Percentiles rank a stretch among this genome's conserved stretches.
Conservation (phyloP, 2,113 vertebrate species). For the Hemiprocne comata region DNA sequence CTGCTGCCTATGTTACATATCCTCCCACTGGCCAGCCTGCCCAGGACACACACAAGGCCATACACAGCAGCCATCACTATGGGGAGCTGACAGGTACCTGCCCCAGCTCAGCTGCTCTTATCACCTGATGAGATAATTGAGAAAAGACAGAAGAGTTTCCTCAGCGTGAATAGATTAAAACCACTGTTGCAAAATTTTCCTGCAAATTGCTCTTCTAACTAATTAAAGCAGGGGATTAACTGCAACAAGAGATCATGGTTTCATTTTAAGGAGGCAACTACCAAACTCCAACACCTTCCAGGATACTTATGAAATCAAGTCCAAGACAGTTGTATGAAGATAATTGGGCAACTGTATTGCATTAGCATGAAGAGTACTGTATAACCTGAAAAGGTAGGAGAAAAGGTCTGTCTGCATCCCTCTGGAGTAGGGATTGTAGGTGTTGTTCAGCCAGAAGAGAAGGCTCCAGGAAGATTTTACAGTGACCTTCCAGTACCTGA, state of each 20-base stretch:
- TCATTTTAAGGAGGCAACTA: background rate
- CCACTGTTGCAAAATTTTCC: background rate
- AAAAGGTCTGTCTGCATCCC: background rate
- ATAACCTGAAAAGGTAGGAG: background rate
- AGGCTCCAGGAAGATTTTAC: too few species aligned
- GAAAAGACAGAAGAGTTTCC: background rate
- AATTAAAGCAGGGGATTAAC: background rate
- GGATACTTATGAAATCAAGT: background rate
- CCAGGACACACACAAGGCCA: accelerated
- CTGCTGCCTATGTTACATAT: background rate
- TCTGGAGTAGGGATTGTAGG: background rate
- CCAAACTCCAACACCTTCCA: background rate
- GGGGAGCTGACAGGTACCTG: background rate
- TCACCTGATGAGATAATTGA: background rate
- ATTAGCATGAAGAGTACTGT: background rate
- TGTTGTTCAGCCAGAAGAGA: too few species aligned
- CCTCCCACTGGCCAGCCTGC: background rate
- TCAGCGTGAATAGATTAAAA: background rate
- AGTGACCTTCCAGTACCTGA: too few species aligned
- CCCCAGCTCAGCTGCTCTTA: background rate
- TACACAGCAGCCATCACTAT: background rate
- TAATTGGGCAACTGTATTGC: background rate
- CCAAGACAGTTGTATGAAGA: background rate
- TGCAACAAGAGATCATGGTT: background rate
- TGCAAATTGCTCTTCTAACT: background rate